These are phyloP conservation scores for Diadophis punctatus DNA, from an alignment of 2,113 vertebrate species.

Conservation along the genomic window DNA sequence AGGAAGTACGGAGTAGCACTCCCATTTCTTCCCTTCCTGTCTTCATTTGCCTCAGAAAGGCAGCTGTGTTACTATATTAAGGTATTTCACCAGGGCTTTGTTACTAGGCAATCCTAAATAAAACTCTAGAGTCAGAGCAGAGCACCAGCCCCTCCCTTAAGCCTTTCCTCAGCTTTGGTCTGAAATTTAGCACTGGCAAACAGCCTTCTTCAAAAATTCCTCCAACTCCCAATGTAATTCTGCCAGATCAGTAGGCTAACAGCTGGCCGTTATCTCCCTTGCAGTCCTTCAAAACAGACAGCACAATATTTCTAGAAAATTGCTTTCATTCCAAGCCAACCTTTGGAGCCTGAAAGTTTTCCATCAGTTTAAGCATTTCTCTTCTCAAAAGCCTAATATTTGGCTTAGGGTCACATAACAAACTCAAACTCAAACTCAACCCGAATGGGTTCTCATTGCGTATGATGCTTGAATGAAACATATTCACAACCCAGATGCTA, in stretches of 20 bases:
- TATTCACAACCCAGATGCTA: not conserved
- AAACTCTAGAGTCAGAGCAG: constrained; percentile 28
- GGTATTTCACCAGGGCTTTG: constrained; percentile 28
- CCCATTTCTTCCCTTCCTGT: not conserved
- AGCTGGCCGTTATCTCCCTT: constrained; percentile 38
- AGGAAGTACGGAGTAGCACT: not conserved
- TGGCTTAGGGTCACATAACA: not conserved
- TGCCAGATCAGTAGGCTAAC: constrained; percentile 45
- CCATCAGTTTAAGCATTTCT: constrained; percentile 31
- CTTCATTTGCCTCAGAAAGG: constrained; percentile 41
- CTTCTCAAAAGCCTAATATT: not conserved
- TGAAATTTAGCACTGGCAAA: constrained; percentile 42
- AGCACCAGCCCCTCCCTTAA: constrained; percentile 19
- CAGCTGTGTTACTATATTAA: constrained; percentile 49
- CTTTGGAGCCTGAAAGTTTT: constrained; percentile 34
- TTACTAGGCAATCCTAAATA: constrained; percentile 35
- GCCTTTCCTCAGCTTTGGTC: constrained; percentile 20
- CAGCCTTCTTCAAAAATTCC: constrained; percentile 42
- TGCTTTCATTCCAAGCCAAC: constrained; percentile 19
- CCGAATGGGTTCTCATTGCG: not conserved
- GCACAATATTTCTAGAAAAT: constrained; percentile 38
- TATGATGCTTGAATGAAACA: not conserved
- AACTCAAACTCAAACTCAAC: not conserved
- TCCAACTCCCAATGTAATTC: constrained; percentile 33
- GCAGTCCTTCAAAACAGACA: constrained; percentile 40